These are phyloP conservation scores for Nibea albiflora DNA, from an alignment of 2,113 vertebrate species.

Conservation along the genomic window DNA sequence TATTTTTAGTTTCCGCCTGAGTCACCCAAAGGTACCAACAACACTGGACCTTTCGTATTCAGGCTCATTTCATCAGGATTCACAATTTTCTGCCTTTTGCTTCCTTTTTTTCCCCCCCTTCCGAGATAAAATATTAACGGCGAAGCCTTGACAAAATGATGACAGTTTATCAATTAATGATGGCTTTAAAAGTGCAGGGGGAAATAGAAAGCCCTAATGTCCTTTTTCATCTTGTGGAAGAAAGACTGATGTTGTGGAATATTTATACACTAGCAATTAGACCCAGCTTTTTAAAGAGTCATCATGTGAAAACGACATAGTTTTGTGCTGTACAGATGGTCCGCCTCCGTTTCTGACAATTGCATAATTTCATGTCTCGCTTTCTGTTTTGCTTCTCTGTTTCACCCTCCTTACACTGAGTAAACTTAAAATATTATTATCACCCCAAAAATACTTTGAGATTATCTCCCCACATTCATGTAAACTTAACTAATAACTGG, in stretches of 20 bases:
- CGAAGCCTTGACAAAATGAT: slow-evolving; percentile 68
- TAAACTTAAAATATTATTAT: background rate
- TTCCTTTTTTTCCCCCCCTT: background rate
- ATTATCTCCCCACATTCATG: background rate
- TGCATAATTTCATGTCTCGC: background rate
- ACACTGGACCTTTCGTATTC: slow-evolving; percentile 32
- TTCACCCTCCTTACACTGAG: background rate
- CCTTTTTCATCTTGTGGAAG: slow-evolving; percentile 57
- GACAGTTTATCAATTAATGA: slow-evolving; percentile 79
- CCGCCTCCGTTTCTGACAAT: background rate
- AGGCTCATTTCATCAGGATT: slow-evolving; percentile 48
- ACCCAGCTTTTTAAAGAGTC: slow-evolving; percentile 21
- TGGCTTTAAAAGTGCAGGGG: slow-evolving; percentile 62
- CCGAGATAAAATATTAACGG: slow-evolving; percentile 73
- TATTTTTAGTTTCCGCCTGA: slow-evolving; percentile 72
- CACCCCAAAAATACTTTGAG: no score
- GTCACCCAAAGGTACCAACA: slow-evolving; percentile 54
- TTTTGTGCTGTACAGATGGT: slow-evolving; percentile 6
- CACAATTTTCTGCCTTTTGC: slow-evolving; percentile 44
- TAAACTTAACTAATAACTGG: background rate
- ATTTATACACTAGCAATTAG: slow-evolving; percentile 70
- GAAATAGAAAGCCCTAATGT: slow-evolving; percentile 75
- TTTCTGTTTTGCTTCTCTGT: background rate
- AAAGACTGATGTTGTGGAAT: slow-evolving; percentile 64
- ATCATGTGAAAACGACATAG: background rate